A percentile compares a stretch with the other conserved stretches of the same genome.
phyloP scores from a whole-genome alignment of 2,888 invertebrate species.

The Melieria omissa region DNA sequence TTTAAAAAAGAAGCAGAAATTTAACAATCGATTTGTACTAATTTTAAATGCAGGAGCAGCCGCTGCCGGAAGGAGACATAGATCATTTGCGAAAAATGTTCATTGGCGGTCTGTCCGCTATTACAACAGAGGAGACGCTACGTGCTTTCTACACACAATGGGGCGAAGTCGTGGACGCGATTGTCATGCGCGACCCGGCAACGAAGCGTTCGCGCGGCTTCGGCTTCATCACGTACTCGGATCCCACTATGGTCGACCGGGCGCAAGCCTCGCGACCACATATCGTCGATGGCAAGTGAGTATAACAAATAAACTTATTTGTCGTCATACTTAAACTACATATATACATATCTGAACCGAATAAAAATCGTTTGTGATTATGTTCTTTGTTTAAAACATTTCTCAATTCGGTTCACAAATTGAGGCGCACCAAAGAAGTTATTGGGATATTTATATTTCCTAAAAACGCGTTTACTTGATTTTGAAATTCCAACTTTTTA shows the following conservation, averaged over 20 bases:
- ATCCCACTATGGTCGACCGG: constrained; percentile 56
- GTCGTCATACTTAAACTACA: not conserved
- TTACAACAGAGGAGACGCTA: constrained; percentile 55
- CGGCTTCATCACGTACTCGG: constrained; percentile 59
- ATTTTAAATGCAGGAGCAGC: constrained; percentile 12
- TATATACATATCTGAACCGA: not conserved
- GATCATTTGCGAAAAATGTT: constrained; percentile 63
- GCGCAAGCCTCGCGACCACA: constrained; percentile 60
- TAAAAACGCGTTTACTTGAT: too few relatives aligned
- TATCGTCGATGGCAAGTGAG: constrained; percentile 68
- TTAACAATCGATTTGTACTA: not conserved
- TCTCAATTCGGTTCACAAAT: too few relatives aligned
- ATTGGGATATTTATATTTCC: too few relatives aligned
- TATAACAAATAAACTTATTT: constrained; percentile 29
- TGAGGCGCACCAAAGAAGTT: too few relatives aligned
- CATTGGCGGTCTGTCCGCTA: constrained; percentile 58
- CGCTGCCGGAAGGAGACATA: constrained; percentile 6
- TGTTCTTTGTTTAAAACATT: too few relatives aligned
- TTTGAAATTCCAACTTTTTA: too few relatives aligned
- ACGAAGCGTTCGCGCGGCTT: constrained; percentile 62
- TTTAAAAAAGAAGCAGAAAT: not conserved
- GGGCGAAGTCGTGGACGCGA: constrained; percentile 58
- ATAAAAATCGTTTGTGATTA: too few relatives aligned
- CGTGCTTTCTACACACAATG: constrained; percentile 57
- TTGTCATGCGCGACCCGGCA: constrained; percentile 61